Base-by-base conservation (phyloP, 2,888 invertebrate genomes). In the Agonopterix arenella region DNA sequence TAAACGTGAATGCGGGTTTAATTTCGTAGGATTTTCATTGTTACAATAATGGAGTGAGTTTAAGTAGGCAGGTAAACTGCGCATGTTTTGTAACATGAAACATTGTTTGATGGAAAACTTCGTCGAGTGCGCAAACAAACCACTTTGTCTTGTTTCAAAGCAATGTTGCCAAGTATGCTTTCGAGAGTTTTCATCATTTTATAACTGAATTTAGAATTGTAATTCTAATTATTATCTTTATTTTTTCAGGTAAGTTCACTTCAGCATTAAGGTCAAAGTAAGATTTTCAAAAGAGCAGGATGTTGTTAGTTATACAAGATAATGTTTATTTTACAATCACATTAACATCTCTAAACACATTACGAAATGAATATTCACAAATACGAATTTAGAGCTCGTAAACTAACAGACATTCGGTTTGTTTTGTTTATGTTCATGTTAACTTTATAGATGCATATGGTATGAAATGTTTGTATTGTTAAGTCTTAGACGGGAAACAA, bases 81-180 rank as follows among this genome's bases (percentile, higher is more conserved):
- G 51, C 58, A 63, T 80, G 77, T 80, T 82, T 80, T 73, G 80
- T 66, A 77, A 80, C 60, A 72, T 62, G 69, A 71, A 68, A 68
- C 73, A 56, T 63, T 79, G 79, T 77, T 80, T 79, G 69, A 53
- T 68, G 75, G 75, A 76, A 77, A 77, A 70, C 70, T 71, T 69
- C 64, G 66, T 61, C 57, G 61, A 55, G 60, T 65, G 62, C 60
- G 60, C 66, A 75, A 79, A 78, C 76, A 80, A 59, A 54, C 46
- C 28, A 28, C 28, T 61, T 56, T 61, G 64, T 62, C 59, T 68
- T 64, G 60, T 73, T 68, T 61, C 70, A 70, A 66, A 70, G 66
- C 69, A 70, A 64, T 57, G 60, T 49, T 52, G 50, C 44, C 48
- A 47, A 45, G 43, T 45, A 41, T 13, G 11, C 42, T 47, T 7